These are phyloP conservation scores for Scaptomyza pallida DNA, from an alignment of 1,140 invertebrate genomes.

Conservation along the genomic window DNA sequence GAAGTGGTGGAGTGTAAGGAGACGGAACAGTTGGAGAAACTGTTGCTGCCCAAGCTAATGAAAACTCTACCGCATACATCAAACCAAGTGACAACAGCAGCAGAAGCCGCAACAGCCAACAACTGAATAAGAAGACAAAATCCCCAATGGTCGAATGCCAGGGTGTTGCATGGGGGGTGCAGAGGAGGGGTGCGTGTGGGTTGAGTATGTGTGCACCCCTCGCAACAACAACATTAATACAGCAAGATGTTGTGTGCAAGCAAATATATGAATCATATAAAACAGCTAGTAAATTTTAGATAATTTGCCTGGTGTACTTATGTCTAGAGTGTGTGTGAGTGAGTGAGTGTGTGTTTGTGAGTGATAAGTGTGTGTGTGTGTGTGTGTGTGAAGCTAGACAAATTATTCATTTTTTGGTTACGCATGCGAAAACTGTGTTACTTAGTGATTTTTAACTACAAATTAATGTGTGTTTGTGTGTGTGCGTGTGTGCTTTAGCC, in stretches of 20 bases:
- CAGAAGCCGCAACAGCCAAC: constrained; percentile 51
- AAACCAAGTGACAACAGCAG: constrained; percentile 75
- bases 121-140: constrained; percentile 56
- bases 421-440: constrained; percentile 36
- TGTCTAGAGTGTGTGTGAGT: constrained; percentile 42
- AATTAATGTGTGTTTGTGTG: constrained; percentile 14
- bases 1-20: no score
- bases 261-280: constrained; percentile 18
- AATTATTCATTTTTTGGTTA: constrained; percentile 35
- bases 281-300: constrained; percentile 75
- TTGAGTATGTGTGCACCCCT: background rate
- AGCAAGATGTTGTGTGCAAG: constrained; percentile 64
- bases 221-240: constrained; percentile 2
- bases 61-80: constrained; percentile 75
- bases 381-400: constrained; percentile 43
- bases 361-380: constrained; percentile 9
- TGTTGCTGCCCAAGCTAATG: constrained; percentile 54
- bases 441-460: constrained; percentile 35
- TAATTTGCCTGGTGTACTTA: constrained; percentile 78
- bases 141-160: background rate
- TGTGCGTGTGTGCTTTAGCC: background rate
- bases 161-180: background rate
- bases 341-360: constrained; percentile 23
- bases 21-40: background rate
- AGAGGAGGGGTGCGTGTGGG: background rate